phyloP scores from a whole-genome alignment of 2,113 vertebrate genomes.

The Barnardius zonarius region DNA sequence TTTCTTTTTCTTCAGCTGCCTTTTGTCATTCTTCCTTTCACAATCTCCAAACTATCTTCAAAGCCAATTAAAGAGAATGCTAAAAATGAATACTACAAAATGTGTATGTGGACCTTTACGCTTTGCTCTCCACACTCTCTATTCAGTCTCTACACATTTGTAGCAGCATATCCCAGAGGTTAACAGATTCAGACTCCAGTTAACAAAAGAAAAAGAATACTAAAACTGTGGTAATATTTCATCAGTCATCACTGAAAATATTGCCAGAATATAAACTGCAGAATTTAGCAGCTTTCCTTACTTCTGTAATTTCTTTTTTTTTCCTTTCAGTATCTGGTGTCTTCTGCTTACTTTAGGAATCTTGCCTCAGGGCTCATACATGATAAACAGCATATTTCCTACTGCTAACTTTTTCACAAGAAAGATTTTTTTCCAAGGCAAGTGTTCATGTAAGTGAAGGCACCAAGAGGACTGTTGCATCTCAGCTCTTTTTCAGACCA shows the following conservation, averaged over 20 bases:
- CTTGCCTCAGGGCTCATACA: neutral
- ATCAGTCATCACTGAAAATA: neutral
- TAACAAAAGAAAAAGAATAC: neutral
- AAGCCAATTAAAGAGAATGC: neutral
- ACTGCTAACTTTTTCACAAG: neutral
- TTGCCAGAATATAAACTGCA: neutral
- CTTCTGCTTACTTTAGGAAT: neutral
- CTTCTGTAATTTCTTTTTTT: neutral
- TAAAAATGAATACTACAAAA: neutral
- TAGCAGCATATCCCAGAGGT: neutral
- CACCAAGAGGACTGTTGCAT: fast-evolving
- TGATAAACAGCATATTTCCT: neutral
- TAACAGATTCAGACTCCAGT: neutral
- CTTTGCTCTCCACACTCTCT: neutral
- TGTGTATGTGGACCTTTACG: neutral
- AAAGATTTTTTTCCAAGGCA: neutral
- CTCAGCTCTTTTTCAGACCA: neutral
- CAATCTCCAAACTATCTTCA: neutral
- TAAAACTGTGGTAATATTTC: neutral
- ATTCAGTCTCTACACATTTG: neutral
- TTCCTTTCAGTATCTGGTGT: neutral
- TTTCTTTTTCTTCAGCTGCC: neutral
- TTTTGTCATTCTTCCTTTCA: neutral
- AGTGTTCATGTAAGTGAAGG: neutral
- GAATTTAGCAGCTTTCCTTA: neutral